Evolutionary conservation across 2,113 vertebrate genomes (phyloP).

Genomic region (Struthio camelus): DNA sequence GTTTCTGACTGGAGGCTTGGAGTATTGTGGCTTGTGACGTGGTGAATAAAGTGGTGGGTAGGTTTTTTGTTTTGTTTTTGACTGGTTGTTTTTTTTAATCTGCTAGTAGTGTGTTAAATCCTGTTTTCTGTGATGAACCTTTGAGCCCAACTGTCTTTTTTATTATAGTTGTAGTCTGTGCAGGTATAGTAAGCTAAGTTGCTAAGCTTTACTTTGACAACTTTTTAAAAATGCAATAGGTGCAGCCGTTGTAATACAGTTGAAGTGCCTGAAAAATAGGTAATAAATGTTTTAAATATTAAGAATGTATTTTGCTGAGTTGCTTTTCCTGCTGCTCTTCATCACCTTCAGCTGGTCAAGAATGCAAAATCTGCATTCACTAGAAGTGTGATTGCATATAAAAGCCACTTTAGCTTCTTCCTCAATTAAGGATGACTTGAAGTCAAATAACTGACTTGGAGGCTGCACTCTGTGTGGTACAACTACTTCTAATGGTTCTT

Average conservation of each 20-base stretch:
- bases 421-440: not conserved
- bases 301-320: not conserved
- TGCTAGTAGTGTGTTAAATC: not conserved
- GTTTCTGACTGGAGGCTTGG: not conserved
- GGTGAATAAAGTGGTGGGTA: not conserved
- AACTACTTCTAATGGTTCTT: not conserved
- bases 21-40: not conserved
- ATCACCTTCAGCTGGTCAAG: not conserved
- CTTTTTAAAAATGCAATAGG: not conserved
- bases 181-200: not conserved
- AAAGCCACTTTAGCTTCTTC: not conserved
- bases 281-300: not conserved
- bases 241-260: not conserved
- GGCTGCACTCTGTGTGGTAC: not conserved
- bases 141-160: not conserved
- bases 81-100: not conserved
- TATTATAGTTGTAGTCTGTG: not conserved
- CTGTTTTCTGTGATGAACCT: not conserved
- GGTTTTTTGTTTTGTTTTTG: not conserved
- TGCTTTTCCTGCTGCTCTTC: not conserved
- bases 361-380: not conserved
- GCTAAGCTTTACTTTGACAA: not conserved
- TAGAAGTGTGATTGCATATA: not conserved
- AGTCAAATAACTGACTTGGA: not conserved
- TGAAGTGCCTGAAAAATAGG: not conserved